Conservation (phyloP, 2,797 vertebrate genomes). For the Sebastes diaconus region DNA sequence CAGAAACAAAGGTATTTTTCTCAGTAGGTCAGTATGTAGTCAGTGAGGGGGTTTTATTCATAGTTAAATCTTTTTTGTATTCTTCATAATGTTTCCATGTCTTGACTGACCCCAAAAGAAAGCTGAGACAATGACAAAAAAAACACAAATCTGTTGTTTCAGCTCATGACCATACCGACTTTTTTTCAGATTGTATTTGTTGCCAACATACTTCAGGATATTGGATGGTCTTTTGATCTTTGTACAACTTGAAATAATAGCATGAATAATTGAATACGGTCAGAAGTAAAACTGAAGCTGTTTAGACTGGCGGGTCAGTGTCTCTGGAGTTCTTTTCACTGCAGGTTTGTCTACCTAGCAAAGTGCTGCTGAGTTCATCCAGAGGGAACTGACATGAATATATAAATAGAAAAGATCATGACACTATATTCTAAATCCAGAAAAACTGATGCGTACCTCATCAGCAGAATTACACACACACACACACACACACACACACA, state of each 20-base stretch:
- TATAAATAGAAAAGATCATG: slow-evolving; percentile 25
- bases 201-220: background rate
- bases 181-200: background rate
- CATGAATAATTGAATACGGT: slow-evolving; percentile 4
- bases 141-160: background rate
- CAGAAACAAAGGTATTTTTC: background rate
- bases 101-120: background rate
- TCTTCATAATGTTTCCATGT: background rate
- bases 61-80: background rate
- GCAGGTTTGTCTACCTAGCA: background rate
- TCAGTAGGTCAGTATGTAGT: background rate
- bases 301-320: background rate
- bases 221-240: slow-evolving; percentile 5
- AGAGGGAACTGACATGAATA: slow-evolving; percentile 15
- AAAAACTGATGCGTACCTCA: slow-evolving; percentile 9
- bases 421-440: slow-evolving; percentile 1
- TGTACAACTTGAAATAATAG: background rate
- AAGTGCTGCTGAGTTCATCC: slow-evolving; percentile 15
- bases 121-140: background rate
- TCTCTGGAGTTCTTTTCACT: background rate
- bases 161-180: background rate
- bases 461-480: slow-evolving; percentile 32
- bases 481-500: background rate
- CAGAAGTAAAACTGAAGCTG: background rate
- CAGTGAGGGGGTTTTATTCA: background rate